Base-by-base conservation (phyloP, 2,888 invertebrate genomes). In the Xylota segnis region DNA sequence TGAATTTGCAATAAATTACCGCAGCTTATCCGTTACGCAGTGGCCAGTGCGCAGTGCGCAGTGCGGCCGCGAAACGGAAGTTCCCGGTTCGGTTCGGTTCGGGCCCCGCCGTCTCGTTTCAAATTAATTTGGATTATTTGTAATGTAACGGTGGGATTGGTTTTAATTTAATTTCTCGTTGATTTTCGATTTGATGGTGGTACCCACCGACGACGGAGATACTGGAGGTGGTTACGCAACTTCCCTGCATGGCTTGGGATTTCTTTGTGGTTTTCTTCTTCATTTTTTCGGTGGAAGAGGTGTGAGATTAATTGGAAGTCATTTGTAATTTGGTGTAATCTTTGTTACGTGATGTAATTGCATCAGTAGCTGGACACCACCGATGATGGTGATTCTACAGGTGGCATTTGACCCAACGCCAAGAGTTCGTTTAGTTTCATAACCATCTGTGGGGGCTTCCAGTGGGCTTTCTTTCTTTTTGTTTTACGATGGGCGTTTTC, bases 61-160 rank as follows among this genome's bases (percentile, higher is more conserved):
- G 34, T 10, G 37, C 37, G 9, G 45, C 45, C n/a, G 18, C 61
- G 59, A 65, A 74, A 74, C 83, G 83, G 83, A 84, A 84, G 79
- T 83, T 45, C 66, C 50, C 18, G 29, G 23, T 50, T 43, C 45
- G 66, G 78, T 18, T 9, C 12, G 43, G 27, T 34, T 54, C 14
- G n/a, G n/a, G n/a, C n/a, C n/a, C n/a, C n/a, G n/a, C 65, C 75
- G 12, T 52, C 59, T 47, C 65, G 43, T 5, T 81, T 81, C 52
- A 81, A 81, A 86, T 86, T 81, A 86, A 86, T 86, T 86, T 81
- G 81, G 84, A 81, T 86, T 86, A 86, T 81, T 81, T 86, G 59
- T 59, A 76, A 50, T 63, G 61, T 52, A 71, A 71, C 59, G 32
- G 63, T 7, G 74, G 56, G 74, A 70, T 63, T 56, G 83, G 74